These are phyloP conservation scores for Artemia sinica DNA, from an alignment of 2,888 invertebrate species.

Conservation along the genomic window DNA sequence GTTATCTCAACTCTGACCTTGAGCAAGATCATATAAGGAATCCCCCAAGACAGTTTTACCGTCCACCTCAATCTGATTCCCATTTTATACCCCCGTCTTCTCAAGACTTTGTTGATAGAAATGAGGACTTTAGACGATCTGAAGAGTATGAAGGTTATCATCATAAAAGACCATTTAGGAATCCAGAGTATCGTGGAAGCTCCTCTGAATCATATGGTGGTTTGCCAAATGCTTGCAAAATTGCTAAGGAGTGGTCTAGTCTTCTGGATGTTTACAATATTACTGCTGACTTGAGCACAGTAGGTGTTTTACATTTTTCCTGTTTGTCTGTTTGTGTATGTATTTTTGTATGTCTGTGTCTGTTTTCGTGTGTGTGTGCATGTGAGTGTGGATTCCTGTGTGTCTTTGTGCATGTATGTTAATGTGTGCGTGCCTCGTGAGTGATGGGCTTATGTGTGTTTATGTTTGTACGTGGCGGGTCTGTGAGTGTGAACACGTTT, in stretches of 20 bases:
- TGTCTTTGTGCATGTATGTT: no score
- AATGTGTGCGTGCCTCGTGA: no score
- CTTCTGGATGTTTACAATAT: background rate
- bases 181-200: conserved; percentile 9
- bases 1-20: background rate
- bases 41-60: background rate
- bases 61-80: conserved; percentile 2
- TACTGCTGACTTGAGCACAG: conserved; percentile 6
- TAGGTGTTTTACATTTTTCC: background rate
- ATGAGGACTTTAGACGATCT: background rate
- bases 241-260: conserved; percentile 6
- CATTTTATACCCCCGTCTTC: no score
- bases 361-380: no score
- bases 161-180: background rate
- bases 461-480: no score
- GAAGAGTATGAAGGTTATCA: background rate
- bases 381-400: no score
- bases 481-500: no score
- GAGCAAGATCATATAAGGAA: background rate
- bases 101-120: background rate
- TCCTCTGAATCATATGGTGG: background rate
- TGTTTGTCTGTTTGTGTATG: no score
- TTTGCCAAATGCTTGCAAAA: background rate
- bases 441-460: no score
- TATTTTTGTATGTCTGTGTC: no score